phyloP scores from a whole-genome alignment of 2,888 invertebrate genomes.

The Meghimatium bilineatum region DNA sequence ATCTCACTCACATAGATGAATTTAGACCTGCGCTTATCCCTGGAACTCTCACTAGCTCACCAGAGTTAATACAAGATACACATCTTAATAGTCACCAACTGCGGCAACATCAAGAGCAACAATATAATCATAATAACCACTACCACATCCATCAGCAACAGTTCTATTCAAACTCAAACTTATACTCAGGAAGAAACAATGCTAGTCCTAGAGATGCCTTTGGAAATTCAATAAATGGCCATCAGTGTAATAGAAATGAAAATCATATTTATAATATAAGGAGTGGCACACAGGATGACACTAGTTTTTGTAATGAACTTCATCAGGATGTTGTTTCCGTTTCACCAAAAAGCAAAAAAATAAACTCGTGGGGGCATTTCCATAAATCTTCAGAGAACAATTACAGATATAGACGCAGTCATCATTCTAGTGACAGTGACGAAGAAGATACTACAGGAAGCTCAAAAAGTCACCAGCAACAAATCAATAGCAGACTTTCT shows the following conservation, averaged over 20 bases:
- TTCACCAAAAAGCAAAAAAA: constrained; percentile 44
- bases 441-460: constrained; percentile 55
- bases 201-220: background rate
- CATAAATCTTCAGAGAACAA: constrained; percentile 59
- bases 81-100: constrained; percentile 4
- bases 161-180: constrained; percentile 47
- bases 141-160: constrained; percentile 43
- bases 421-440: constrained; percentile 71
- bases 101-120: constrained; percentile 31
- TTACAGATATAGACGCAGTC: constrained; percentile 69
- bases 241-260: constrained; percentile 20
- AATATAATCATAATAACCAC: constrained; percentile 21
- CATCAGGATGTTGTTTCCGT: background rate
- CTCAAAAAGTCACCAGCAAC: constrained; percentile 1
- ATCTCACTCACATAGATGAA: background rate
- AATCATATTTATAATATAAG: constrained; percentile 10
- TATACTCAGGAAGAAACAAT: background rate
- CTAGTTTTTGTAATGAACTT: background rate
- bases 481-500: constrained; percentile 1
- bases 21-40: background rate
- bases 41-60: background rate
- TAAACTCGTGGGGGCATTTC: constrained; percentile 69
- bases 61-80: background rate
- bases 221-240: constrained; percentile 19
- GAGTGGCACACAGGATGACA: background rate